Percentiles rank a stretch among this genome's conserved stretches.
Conservation (phyloP, 2,113 vertebrate genomes). For the Dicentrarchus labrax region DNA sequence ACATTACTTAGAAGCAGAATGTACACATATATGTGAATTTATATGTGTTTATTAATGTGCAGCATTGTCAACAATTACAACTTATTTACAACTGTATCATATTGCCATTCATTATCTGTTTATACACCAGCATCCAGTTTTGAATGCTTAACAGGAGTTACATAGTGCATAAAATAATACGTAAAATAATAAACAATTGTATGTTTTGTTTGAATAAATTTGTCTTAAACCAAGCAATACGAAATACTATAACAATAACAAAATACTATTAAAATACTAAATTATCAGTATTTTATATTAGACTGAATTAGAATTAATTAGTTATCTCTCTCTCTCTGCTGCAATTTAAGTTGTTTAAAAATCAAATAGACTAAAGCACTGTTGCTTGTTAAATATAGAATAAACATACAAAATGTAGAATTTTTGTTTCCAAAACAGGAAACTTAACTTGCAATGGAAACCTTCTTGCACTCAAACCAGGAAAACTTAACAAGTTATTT, state of each 20-base stretch:
- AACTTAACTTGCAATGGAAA: not conserved
- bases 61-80: not conserved
- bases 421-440: not conserved
- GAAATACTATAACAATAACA: not conserved
- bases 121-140: not conserved
- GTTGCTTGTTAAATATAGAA: not conserved
- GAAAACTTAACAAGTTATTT: not conserved
- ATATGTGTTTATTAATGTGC: not conserved
- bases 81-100: not conserved
- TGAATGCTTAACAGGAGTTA: not conserved
- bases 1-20: not conserved
- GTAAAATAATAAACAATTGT: not conserved
- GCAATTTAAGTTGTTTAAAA: not conserved
- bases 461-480: not conserved
- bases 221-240: not conserved
- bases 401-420: not conserved
- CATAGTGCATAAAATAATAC: not conserved
- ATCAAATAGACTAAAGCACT: not conserved
- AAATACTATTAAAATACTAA: not conserved
- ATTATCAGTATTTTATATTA: not conserved
- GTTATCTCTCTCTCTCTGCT: not conserved
- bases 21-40: slow-evolving; percentile 1
- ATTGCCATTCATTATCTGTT: not conserved
- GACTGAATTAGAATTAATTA: not conserved
- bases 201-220: not conserved